Evolutionary conservation across 2,888 invertebrate genomes (phyloP), one percentile per base, ranked within the genome.

Genomic region (Ormyrus nitidulus): DNA sequence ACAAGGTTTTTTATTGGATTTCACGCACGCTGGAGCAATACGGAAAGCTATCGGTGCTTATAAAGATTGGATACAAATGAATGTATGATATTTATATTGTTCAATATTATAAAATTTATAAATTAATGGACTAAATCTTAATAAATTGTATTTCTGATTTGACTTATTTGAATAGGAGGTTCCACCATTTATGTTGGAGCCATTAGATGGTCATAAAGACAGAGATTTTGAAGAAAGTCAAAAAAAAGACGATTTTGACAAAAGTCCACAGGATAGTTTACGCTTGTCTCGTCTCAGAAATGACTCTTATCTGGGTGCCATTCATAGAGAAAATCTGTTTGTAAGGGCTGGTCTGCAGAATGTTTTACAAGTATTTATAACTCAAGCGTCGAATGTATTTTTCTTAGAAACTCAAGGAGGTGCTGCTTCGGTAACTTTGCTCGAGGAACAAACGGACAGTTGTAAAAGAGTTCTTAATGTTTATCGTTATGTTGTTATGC

Each of bases 401-500:
- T 93, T 98, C 79, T 92, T 97, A 64, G 94, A 94, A 85, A 91
- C 91, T 74, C 5, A 11, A 6, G 91, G 91, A n/a, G 90, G 91
- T 44, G 86, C 86, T 77, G 90, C 91, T 9, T 93, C 93, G 6
- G 92, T 93, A n/a, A 93, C 94, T 72, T 92, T 96, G 79, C 90
- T 97, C 54, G 97, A 97, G 87, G 97, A 98, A 89, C 98, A 98
- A 91, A 98, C 98, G 0, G 98, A 99, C 91, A 95, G 98, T 78
- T 98, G 98, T 92, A 98, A 98, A 91, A 93, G 98, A 84, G 98
- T 99, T 81, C 93, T 99, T 79, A 99, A 98, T 90, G 98, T 98
- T 85, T 99, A 98, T 92, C 93, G 98, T 84, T 97, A 96, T 88
- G 97, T 98, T 94, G 98, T 99, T 54, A 98, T 98, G 98, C 97